Conservation (phyloP, 2,113 vertebrate species). For the Menidia beryllina region DNA sequence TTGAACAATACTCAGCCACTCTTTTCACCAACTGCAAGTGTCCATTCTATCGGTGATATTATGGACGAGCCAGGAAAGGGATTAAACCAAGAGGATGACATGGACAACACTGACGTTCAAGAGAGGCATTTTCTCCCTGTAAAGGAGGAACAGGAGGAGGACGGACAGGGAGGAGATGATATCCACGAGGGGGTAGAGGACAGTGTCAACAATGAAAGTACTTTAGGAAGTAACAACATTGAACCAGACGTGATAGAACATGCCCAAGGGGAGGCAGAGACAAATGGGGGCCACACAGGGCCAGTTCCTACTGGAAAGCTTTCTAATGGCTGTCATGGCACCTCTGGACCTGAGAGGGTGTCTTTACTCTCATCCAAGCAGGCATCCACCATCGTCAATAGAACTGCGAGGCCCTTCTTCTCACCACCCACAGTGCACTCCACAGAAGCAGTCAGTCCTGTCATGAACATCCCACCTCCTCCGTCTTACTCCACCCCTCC, state of each 20-base stretch:
- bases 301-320: conserved; percentile 48
- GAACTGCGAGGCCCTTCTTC: conserved; percentile 93
- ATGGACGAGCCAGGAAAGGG: conserved; percentile 83
- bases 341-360: conserved; percentile 54
- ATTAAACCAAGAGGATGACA: conserved; percentile 46
- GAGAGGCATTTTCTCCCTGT: conserved; percentile 84
- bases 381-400: conserved; percentile 85
- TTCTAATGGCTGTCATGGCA: conserved; percentile 67
- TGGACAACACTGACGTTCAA: conserved; percentile 51
- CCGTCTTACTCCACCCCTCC: conserved; percentile 84
- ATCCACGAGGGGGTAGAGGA: conserved; percentile 52
- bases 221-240: conserved; percentile 43
- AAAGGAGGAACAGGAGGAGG: conserved; percentile 76
- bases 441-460: conserved; percentile 45
- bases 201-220: conserved; percentile 55
- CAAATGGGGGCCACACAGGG: conserved; percentile 42
- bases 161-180: conserved; percentile 54
- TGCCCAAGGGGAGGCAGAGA: conserved; percentile 43
- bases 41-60: conserved; percentile 52
- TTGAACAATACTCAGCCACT: conserved; percentile 61
- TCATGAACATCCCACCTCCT: conserved; percentile 78
- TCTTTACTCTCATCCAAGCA: conserved; percentile 71
- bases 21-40: conserved; percentile 38
- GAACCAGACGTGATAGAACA: conserved; percentile 42
- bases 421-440: conserved; percentile 74